phyloP scores from a whole-genome alignment of 2,888 invertebrate species.

The Sphaeridia pumilis region DNA sequence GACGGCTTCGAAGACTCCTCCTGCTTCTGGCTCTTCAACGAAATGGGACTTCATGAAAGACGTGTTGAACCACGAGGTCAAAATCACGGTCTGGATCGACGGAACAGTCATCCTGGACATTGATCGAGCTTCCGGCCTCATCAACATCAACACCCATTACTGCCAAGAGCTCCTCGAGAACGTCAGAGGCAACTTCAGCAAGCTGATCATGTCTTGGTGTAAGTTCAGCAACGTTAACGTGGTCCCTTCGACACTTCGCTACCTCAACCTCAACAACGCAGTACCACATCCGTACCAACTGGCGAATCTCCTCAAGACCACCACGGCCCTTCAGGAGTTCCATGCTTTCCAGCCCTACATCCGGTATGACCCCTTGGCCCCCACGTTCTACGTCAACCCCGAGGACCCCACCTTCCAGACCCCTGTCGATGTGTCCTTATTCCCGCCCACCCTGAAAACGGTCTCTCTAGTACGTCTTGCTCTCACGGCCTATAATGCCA shows the following conservation, averaged over 20 bases:
- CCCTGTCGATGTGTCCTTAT: conserved; percentile 1
- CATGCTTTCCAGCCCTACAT: conserved; percentile 12
- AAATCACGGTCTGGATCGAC: conserved; percentile 8
- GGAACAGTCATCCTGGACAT: conserved; percentile 12
- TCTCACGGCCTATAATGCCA: conserved; percentile 3
- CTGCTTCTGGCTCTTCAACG: too few relatives aligned
- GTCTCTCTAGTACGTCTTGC: conserved; percentile 12
- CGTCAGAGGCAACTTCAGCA: background rate
- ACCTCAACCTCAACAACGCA: conserved; percentile 14
- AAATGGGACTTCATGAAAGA: conserved; percentile 12
- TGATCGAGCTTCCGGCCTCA: background rate
- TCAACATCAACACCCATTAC: conserved; percentile 12
- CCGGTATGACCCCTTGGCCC: conserved; percentile 3
- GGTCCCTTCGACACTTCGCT: background rate
- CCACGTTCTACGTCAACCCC: conserved; percentile 4
- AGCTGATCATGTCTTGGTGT: conserved; percentile 7
- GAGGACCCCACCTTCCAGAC: conserved; percentile 7
- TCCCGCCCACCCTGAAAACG: conserved; percentile 3
- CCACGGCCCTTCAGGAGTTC: conserved; percentile 8
- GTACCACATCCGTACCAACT: conserved; percentile 3
- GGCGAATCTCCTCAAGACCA: background rate
- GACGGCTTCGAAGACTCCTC: background rate
- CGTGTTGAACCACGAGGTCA: conserved; percentile 5
- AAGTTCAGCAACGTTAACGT: background rate
- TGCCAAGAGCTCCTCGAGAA: conserved; percentile 6